Evolutionary conservation across 2,888 invertebrate genomes (phyloP), one percentile per base, ranked within the genome.

Genomic region (Machimus rusticus): DNA sequence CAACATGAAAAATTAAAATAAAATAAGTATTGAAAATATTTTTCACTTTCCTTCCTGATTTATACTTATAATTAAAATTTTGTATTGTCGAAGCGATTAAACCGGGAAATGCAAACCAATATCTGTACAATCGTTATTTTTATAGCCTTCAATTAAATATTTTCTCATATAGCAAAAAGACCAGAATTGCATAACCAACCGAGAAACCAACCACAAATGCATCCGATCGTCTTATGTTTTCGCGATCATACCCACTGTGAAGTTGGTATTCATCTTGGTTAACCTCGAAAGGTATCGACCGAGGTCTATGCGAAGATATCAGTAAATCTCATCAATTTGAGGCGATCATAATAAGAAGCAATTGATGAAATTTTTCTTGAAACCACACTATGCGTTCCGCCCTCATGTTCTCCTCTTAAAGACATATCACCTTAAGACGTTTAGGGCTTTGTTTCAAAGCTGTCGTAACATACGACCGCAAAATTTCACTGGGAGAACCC

Each of bases 111-210:
- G 66, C 28, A 66, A 66, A 66, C 19, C 19, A 28, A 66, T 66
- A 66, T 23, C 66, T 23, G 28, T 2, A 28, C 23, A 66, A 76
- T 34, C 37, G 28, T 76, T 34, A 76, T 14, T 37, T 76, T 19
- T 76, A n/a, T n/a, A 76, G 76, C 76, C 34, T 78, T 78, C 43
- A 43, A 8, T n/a, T 39, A 78, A 78, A 78, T 78, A 78, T 78
- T 78, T 78, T 78, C 78, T 23, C 78, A 78, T 23, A 23, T 23
- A 23, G 43, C n/a, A 23, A 23, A 23, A 23, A n/a, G 37, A 28
- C 78, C 39, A 39, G 37, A 5, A 39, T 78, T 78, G 39, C 78
- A 43, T 78, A 78, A 78, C 12, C 19, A 78, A 16, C 78, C 19
- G 43, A 78, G 66, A 66, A 66, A 66, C 6, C 6, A 78, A 37